Evolutionary conservation across 2,113 vertebrate genomes (phyloP).

Genomic region (Scartelaos histophorus): DNA sequence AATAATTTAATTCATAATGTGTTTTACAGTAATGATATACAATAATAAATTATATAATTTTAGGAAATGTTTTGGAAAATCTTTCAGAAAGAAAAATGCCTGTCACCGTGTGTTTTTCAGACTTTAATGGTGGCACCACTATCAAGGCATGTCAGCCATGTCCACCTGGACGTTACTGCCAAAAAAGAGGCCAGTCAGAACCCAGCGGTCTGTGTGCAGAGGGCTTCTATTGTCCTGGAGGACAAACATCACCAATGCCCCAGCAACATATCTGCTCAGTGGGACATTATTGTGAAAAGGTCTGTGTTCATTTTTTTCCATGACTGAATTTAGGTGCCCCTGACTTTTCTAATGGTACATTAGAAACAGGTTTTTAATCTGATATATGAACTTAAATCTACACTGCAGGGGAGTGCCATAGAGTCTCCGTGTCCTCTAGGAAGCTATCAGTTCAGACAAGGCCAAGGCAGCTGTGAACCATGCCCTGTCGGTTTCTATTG

Average conservation of each 20-base stretch:
- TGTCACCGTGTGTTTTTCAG: slow-evolving; percentile 39
- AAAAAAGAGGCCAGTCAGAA: slow-evolving; percentile 49
- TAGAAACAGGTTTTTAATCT: neutral
- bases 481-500: slow-evolving; percentile 86
- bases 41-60: neutral
- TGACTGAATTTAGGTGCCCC: neutral
- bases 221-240: slow-evolving; percentile 77
- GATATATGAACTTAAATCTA: slow-evolving; percentile 24
- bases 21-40: slow-evolving; percentile 26
- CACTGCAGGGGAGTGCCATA: slow-evolving; percentile 71
- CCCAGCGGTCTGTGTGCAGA: slow-evolving; percentile 74
- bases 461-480: slow-evolving; percentile 77
- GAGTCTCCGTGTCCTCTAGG: slow-evolving; percentile 76
- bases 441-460: slow-evolving; percentile 77
- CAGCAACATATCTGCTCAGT: slow-evolving; percentile 70
- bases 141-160: slow-evolving; percentile 67
- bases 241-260: slow-evolving; percentile 70
- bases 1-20: neutral
- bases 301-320: slow-evolving; percentile 43
- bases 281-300: slow-evolving; percentile 81
- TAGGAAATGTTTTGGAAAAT: neutral
- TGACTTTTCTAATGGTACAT: neutral
- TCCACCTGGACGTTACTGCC: slow-evolving; percentile 74
- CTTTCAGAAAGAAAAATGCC: neutral
- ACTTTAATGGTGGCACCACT: slow-evolving; percentile 52